Percentiles rank a stretch among this genome's conserved stretches.
These are phyloP conservation scores for Hydrocynus forskahlii DNA, from an alignment of 2,797 vertebrate genomes.

Conservation along the genomic window DNA sequence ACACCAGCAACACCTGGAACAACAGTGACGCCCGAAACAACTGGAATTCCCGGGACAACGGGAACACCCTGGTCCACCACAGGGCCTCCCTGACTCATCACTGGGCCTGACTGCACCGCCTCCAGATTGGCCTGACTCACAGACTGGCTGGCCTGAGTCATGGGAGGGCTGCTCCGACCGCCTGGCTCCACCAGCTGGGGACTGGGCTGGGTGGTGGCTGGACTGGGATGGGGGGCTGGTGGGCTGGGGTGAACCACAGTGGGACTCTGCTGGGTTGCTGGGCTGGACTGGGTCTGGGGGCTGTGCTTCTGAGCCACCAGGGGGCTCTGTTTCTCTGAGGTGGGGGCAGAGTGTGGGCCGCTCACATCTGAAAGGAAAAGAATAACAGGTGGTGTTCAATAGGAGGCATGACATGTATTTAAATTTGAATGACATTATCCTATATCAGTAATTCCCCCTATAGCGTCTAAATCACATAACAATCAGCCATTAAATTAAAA, in stretches of 20 bases:
- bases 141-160: conserved; percentile 65
- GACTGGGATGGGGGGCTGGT: conserved; percentile 68
- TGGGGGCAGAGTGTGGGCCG: conserved; percentile 90
- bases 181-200: conserved; percentile 66
- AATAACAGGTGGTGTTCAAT: conserved; percentile 2
- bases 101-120: conserved; percentile 64
- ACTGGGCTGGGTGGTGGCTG: conserved; percentile 64
- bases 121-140: conserved; percentile 49
- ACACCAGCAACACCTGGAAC: conserved; percentile 12
- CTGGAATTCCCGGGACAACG: neutral
- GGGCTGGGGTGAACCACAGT: conserved; percentile 67
- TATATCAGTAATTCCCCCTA: too few species aligned
- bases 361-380: conserved; percentile 79
- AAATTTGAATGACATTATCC: neutral
- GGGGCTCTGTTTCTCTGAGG: conserved; percentile 98
- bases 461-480: too few species aligned
- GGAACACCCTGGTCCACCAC: conserved; percentile 38
- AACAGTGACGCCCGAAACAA: conserved; percentile 32
- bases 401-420: neutral
- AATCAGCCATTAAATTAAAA: too few species aligned
- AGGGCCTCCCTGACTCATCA: conserved; percentile 65
- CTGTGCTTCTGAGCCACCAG: conserved; percentile 97
- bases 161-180: conserved; percentile 64
- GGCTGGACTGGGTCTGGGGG: conserved; percentile 87
- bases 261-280: conserved; percentile 83